A percentile compares a stretch with the other conserved stretches of the same genome.
Evolutionary conservation across 2,113 vertebrate genomes (phyloP).

Genomic region (Ranitomeya variabilis): DNA sequence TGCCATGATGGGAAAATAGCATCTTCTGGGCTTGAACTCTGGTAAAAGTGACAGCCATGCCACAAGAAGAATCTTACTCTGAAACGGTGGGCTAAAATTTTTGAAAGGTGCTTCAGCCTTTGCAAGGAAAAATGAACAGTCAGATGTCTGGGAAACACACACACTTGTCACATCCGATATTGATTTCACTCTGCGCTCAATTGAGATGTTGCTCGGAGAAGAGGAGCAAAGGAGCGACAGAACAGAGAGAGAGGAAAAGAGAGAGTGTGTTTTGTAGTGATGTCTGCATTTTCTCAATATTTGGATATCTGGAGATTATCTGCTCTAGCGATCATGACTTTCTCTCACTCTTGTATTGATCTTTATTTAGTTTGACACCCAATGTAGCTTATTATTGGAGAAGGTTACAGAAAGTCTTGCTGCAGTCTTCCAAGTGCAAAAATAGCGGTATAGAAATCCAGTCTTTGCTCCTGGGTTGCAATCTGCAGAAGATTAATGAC

Average conservation of each 20-base stretch:
- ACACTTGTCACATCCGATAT: conserved; percentile 86
- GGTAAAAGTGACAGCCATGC: conserved; percentile 90
- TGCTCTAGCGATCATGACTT: conserved; percentile 14
- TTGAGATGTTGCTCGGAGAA: conserved; percentile 73
- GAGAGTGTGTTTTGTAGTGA: conserved; percentile 12
- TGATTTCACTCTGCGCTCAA: conserved; percentile 70
- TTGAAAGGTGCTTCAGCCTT: conserved; percentile 83
- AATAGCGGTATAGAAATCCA: background rate
- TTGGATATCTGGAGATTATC: background rate
- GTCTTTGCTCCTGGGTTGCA: background rate
- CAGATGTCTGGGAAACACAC: conserved; percentile 77
- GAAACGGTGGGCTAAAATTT: conserved; percentile 81
- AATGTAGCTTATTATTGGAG: background rate
- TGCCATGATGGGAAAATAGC: conserved; percentile 82
- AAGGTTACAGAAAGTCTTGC: background rate
- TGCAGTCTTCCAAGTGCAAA: background rate
- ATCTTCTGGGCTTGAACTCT: conserved; percentile 78
- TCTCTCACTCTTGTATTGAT: conserved; percentile 1
- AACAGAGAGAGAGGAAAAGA: background rate
- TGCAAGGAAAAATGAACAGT: conserved; percentile 88
- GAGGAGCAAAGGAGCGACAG: conserved; percentile 57
- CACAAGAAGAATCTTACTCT: conserved; percentile 87
- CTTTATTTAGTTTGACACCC: background rate
- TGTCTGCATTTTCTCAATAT: conserved; percentile 29
- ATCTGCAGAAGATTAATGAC: no score